These are phyloP conservation scores for Eristalis arbustorum DNA, from an alignment of 2,888 invertebrate species.

Conservation along the genomic window DNA sequence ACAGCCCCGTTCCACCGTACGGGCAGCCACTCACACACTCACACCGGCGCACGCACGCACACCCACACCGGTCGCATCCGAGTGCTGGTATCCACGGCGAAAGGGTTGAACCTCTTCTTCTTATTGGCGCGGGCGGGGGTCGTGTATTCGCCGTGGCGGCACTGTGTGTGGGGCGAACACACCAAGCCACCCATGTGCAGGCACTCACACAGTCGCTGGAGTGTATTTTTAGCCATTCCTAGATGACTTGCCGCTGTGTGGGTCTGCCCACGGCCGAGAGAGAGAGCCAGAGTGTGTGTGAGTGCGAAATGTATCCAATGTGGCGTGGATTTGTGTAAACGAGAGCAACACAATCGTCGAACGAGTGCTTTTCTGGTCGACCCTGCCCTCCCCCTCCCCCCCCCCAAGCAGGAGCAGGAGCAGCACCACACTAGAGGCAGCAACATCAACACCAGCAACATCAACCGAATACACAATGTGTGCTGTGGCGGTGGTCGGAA, in stretches of 20 bases:
- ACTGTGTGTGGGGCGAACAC: slow-evolving; percentile 1
- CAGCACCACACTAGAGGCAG: slow-evolving; percentile 43
- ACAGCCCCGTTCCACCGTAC: slow-evolving; percentile 36
- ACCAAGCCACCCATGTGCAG: too few relatives aligned
- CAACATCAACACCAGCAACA: slow-evolving; percentile 63
- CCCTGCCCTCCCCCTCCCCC: slow-evolving; percentile 49
- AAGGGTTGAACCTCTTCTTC: slow-evolving; percentile 57
- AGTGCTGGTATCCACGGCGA: slow-evolving; percentile 50
- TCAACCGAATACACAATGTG: slow-evolving; percentile 63
- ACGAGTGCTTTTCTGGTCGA: slow-evolving; percentile 56
- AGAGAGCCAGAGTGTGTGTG: slow-evolving; percentile 55
- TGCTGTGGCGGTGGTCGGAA: slow-evolving; percentile 68
- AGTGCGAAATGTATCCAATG: slow-evolving; percentile 60
- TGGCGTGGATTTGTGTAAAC: slow-evolving; percentile 61
- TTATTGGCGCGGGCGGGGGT: slow-evolving; percentile 40
- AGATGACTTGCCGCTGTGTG: slow-evolving; percentile 56
- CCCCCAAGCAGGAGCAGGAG: slow-evolving; percentile 34
- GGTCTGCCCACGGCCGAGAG: not conserved
- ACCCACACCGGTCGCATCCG: not conserved
- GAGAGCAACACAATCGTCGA: slow-evolving; percentile 57
- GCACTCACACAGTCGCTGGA: slow-evolving; percentile 18
- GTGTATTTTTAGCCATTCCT: slow-evolving; percentile 63
- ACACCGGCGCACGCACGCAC: slow-evolving; percentile 16
- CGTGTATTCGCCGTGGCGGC: not conserved
- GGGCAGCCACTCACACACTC: slow-evolving; percentile 2